These are phyloP conservation scores for Athalia cordata DNA, from an alignment of 2,888 invertebrate genomes.

Conservation along the genomic window DNA sequence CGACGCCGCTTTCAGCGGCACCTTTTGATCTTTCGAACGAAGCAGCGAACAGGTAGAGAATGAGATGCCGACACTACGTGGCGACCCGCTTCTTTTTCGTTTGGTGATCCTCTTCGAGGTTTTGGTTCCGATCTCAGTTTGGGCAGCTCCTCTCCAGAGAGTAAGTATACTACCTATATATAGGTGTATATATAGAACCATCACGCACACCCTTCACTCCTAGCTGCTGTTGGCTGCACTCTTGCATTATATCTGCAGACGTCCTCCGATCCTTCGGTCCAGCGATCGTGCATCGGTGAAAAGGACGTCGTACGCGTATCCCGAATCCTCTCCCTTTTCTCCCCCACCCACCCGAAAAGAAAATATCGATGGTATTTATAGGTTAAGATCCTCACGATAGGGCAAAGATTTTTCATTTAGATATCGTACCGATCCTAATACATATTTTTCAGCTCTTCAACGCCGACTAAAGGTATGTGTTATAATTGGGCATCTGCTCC, in stretches of 20 bases:
- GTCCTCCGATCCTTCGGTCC: neutral
- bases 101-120: no score
- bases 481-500: constrained; percentile 6
- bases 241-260: neutral
- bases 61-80: constrained; percentile 46
- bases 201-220: constrained; percentile 25
- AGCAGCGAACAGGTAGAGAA: constrained; percentile 61
- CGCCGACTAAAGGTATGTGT: no score
- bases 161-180: neutral
- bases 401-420: constrained; percentile 37
- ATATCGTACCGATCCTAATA: constrained; percentile 36
- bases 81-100: constrained; percentile 11
- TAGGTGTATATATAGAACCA: constrained; percentile 1
- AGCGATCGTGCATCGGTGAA: no score
- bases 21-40: constrained; percentile 64
- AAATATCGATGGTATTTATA: constrained; percentile 40
- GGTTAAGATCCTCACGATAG: constrained; percentile 40
- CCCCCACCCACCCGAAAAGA: neutral
- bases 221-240: neutral
- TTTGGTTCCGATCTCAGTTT: constrained; percentile 12
- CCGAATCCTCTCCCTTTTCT: no score
- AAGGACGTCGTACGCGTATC: no score
- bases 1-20: constrained; percentile 62
- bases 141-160: constrained; percentile 10
- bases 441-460: constrained; percentile 19